Evolutionary conservation across 2,888 invertebrate genomes (phyloP), one percentile per base, ranked within the genome.

Genomic region (Diarsia brunnea): DNA sequence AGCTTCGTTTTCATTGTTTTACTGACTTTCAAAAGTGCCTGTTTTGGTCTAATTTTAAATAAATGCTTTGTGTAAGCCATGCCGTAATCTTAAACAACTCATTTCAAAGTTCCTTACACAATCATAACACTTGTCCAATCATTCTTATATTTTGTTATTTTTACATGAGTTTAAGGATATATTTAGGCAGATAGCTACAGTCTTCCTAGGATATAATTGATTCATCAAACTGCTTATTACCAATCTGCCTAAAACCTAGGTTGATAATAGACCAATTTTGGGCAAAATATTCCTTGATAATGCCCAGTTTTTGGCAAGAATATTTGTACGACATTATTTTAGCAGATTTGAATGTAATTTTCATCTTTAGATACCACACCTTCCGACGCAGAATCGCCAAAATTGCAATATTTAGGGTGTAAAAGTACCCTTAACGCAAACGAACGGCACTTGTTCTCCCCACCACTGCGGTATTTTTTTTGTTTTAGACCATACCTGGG

Each of bases 221-320:
- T 47, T 51, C 19, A 38, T 49, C 1, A n/a, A 14, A 69, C 21
- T 69, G 47, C 0, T 4, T 49, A 19, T 21, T 0, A 38, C 4
- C 0, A 31, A 77, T 58, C 66, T 53, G 63, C 58, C 38, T 53
- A 19, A 64, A 64, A 12, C 1, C n/a, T 64, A n/a, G 1, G n/a
- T 69, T 61, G 10, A 27, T 27, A 4, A 27, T n/a, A 19, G 58
- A 83, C 83, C 43, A 60, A 80, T 24, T n/a, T 53, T 64, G 63
- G 69, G 66, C 49, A 51, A 66, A 14, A 14, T 16, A 38, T 19
- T 24, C 47, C 11, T 0, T 1, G 12, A 31, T 49, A 24, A 24
- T 11, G 24, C 14, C 55, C 10, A 51, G 38, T 61, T 43, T 58
- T 16, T 58, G 68, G 82, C 58, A 79, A 81, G 61, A 64, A 27